Evolutionary conservation across 2,888 invertebrate species (phyloP).

Genomic region (Autographa gamma): DNA sequence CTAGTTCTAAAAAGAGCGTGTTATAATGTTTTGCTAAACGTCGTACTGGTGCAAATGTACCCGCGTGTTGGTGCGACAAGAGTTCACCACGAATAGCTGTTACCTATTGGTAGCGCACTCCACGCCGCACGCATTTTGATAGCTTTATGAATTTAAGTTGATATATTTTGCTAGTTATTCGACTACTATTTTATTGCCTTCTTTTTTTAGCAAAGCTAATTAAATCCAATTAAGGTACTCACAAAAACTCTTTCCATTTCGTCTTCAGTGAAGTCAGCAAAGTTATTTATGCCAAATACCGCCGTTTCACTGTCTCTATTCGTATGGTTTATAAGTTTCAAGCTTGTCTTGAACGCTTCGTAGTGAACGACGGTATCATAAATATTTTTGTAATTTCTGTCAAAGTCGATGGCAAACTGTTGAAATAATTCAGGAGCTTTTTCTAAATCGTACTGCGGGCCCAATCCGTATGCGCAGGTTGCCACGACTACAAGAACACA

Average conservation of each 20-base stretch:
- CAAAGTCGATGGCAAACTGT: slow-evolving; percentile 11
- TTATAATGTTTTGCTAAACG: too few species aligned
- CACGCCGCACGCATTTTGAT: too few species aligned
- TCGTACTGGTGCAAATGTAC: too few species aligned
- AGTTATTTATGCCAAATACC: slow-evolving; percentile 19
- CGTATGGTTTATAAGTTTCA: slow-evolving; percentile 23
- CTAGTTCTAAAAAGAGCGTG: too few species aligned
- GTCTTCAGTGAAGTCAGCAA: slow-evolving; percentile 19
- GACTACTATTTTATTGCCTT: too few species aligned
- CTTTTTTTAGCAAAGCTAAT: too few species aligned
- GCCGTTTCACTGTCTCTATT: neutral
- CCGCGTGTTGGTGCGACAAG: too few species aligned
- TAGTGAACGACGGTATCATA: slow-evolving; percentile 25
- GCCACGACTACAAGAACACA: slow-evolving; percentile 8
- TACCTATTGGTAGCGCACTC: too few species aligned
- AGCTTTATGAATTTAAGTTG: too few species aligned
- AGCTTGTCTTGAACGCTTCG: slow-evolving; percentile 26
- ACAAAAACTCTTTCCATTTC: neutral
- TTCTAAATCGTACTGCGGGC: slow-evolving; percentile 30
- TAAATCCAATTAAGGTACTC: too few species aligned
- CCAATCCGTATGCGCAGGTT: neutral
- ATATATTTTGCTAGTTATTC: too few species aligned
- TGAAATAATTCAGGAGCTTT: slow-evolving; percentile 24
- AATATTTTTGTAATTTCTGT: slow-evolving; percentile 14
- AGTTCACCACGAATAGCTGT: too few species aligned